phyloP scores from a whole-genome alignment of 2,797 vertebrate genomes.

The Leucoraja ocellata region DNA sequence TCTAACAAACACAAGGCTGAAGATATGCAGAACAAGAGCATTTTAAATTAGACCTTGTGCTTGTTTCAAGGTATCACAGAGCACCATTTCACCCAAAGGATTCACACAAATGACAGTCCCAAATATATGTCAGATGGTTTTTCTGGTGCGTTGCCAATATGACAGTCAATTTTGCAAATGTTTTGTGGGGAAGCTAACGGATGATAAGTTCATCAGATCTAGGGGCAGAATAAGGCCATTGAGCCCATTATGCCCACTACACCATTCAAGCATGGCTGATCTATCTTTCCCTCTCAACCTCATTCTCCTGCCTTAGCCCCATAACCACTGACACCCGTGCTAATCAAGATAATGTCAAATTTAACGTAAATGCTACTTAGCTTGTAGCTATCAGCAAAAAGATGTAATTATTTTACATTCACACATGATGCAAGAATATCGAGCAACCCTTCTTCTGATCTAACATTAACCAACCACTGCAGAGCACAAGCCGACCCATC shows the following conservation, averaged over 20 bases:
- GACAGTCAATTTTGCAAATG: not conserved
- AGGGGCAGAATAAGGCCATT: no score
- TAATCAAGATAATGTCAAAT: not conserved
- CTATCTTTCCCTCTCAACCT: no score
- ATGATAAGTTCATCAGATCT: not conserved
- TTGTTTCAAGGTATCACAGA: not conserved
- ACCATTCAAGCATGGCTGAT: no score
- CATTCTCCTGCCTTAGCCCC: no score
- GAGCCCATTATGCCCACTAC: no score
- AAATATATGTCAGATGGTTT: not conserved
- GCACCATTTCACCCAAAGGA: not conserved
- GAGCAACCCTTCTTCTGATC: not conserved
- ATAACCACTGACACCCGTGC: no score
- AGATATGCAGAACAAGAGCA: not conserved
- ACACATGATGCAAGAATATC: not conserved
- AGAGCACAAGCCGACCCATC: not conserved
- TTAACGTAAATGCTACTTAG: not conserved
- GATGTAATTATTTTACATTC: not conserved
- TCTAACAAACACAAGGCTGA: not conserved
- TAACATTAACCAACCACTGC: not conserved
- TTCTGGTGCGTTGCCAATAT: not conserved
- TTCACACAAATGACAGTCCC: not conserved
- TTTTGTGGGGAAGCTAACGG: not conserved
- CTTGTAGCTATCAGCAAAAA: not conserved
- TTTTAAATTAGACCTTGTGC: not conserved